Evolutionary conservation across 2,797 vertebrate genomes (phyloP).

Genomic region (Poeciliopsis turneri): DNA sequence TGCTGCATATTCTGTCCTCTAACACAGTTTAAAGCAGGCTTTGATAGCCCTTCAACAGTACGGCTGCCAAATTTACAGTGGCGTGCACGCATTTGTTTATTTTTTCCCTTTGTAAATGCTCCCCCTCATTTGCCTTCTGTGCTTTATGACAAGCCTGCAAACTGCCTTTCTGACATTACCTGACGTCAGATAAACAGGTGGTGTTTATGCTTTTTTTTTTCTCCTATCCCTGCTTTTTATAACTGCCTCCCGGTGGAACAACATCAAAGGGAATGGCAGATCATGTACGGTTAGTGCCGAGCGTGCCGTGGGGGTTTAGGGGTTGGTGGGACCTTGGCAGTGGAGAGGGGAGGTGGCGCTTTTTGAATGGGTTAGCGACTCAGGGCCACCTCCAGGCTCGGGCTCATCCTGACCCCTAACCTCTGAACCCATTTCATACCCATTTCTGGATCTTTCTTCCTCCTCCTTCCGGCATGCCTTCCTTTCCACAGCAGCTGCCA

Average conservation of each 20-base stretch:
- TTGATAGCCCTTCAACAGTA: slow-evolving; percentile 49
- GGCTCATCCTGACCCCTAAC: slow-evolving; percentile 71
- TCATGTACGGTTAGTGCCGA: slow-evolving; percentile 69
- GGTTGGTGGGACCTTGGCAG: slow-evolving; percentile 16
- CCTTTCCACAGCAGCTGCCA: slow-evolving; percentile 66
- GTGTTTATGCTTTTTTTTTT: slow-evolving; percentile 67
- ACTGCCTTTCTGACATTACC: slow-evolving; percentile 57
- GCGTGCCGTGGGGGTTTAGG: slow-evolving; percentile 46
- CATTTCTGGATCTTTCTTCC: slow-evolving; percentile 13
- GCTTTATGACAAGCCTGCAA: slow-evolving; percentile 66
- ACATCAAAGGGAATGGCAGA: slow-evolving; percentile 80
- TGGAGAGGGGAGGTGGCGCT: slow-evolving; percentile 11
- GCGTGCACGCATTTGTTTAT: slow-evolving; percentile 50
- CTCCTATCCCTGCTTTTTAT: slow-evolving; percentile 19
- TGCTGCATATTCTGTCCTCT: slow-evolving; percentile 23
- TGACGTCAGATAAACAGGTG: slow-evolving; percentile 76
- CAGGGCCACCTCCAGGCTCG: slow-evolving; percentile 61
- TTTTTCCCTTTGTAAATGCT: slow-evolving; percentile 49
- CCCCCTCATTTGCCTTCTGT: slow-evolving; percentile 49
- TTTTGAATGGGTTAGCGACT: slow-evolving; percentile 44
- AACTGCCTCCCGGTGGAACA: slow-evolving; percentile 65
- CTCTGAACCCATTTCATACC: slow-evolving; percentile 46
- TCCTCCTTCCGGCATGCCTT: slow-evolving; percentile 38
- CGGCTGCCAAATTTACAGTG: slow-evolving; percentile 29
- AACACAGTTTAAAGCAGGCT: slow-evolving; percentile 33